phyloP scores from a whole-genome alignment of 2,888 invertebrate species.

The Andricus quercusramuli region DNA sequence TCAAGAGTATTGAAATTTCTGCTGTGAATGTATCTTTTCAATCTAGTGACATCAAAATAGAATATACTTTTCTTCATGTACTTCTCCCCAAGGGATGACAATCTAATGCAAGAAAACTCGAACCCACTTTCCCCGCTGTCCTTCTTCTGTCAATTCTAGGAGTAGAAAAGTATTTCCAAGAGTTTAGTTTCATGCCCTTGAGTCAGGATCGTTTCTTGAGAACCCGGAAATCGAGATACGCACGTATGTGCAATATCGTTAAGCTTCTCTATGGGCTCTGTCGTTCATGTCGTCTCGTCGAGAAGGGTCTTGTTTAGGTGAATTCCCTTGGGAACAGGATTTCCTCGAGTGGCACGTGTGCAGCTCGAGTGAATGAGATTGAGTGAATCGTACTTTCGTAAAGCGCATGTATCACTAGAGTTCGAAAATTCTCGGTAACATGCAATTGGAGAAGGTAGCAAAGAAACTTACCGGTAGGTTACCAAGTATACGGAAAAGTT shows the following conservation, averaged over 20 bases:
- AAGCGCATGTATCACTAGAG: conserved; percentile 14
- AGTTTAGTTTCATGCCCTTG: neutral
- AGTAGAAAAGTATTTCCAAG: conserved; percentile 4
- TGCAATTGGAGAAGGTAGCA: no score
- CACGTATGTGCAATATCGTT: conserved; percentile 23
- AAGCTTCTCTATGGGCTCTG: neutral
- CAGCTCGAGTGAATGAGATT: conserved; percentile 24
- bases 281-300: neutral
- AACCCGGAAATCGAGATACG: conserved; percentile 8
- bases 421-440: no score
- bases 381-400: conserved; percentile 41
- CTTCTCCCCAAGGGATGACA: neutral
- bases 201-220: neutral
- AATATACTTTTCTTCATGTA: neutral
- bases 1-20: no score
- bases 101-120: neutral
- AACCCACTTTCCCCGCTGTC: neutral
- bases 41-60: neutral
- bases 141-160: neutral
- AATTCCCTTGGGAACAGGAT: conserved; percentile 42
- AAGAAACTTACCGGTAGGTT: no score
- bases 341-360: conserved; percentile 36
- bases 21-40: neutral
- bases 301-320: conserved; percentile 21
- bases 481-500: no score